Base-by-base conservation (phyloP, 2,888 invertebrate genomes). In the Cephus pulcher region DNA sequence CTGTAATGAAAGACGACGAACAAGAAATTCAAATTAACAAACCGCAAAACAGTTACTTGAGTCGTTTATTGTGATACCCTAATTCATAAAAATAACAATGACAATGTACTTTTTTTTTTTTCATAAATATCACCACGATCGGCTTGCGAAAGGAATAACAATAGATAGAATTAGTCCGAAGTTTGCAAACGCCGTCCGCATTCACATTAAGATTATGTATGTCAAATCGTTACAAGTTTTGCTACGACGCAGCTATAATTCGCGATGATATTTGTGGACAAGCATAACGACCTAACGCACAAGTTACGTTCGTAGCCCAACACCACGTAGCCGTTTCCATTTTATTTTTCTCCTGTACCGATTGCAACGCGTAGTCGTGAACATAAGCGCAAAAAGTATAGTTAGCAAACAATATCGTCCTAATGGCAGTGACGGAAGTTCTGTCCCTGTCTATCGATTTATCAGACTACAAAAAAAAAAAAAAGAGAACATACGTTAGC, bases 61-160 rank as follows among this genome's bases (percentile, higher is more conserved):
- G 85, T 88, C 82, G 84, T 89, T 89, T 89, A 88, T 89, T 88
- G 81, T 84, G 83, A 84, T 87, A 86, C 79, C 84, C 85, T 88
- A 89, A 87, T 86, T 86, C 85, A 86, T 89, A 88, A 84, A 89
- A 89, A 89, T 87, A 89, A 89, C 86, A 88, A 88, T 87, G 84
- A 84, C 83, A 85, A 86, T 87, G 85, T 88, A 86, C 83, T 69
- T 68, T 79, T 81, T 81, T 34, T 34, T 78, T 70, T 15, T 40
- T 40, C 40, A 40, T 40, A 70, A 33, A 70, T 32, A 70, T 70
- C 70, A 30, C 70, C 70, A 70, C 33, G 33, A 30, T 70, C 30
- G 70, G 33, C 15, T 70, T 70, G 23, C 33, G 70, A 70, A 70
- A 70, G 30, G 70, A 70, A 70, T 70, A 30, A 70, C 70, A 70